A percentile compares a stretch with the other conserved stretches of the same genome.
These are phyloP conservation scores for Theocolax elegans DNA, from an alignment of 1,140 invertebrate genomes.

Conservation along the genomic window DNA sequence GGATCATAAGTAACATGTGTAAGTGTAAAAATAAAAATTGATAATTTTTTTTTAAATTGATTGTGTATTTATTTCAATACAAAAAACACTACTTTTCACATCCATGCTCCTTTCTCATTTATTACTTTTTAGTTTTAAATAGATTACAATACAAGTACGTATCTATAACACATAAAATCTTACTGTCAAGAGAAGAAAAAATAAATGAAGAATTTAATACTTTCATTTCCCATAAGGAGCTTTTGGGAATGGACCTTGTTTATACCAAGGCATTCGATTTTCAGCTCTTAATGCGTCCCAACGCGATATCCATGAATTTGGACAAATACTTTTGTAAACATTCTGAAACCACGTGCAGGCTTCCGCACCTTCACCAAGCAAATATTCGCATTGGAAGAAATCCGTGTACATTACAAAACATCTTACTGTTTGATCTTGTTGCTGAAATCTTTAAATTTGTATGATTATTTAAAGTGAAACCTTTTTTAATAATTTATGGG, in stretches of 20 bases:
- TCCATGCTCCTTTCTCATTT: conserved; percentile 40
- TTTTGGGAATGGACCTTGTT: conserved; percentile 48
- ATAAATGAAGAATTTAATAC: background rate
- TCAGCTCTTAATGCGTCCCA: conserved; percentile 54
- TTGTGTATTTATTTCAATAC: conserved; percentile 23
- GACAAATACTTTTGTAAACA: conserved; percentile 54
- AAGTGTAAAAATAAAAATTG: conserved; percentile 37
- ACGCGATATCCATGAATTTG: conserved; percentile 50
- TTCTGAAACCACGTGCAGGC: conserved; percentile 60
- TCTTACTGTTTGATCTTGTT: conserved; percentile 59
- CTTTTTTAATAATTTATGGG: background rate
- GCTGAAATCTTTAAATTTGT: conserved; percentile 56
- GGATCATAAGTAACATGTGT: conserved; percentile 32
- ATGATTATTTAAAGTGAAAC: background rate
- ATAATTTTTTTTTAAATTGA: conserved; percentile 34
- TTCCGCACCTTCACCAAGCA: conserved; percentile 52
- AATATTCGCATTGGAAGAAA: conserved; percentile 58
- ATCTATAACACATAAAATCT: conserved; percentile 31
- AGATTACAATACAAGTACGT: background rate
- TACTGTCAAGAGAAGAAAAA: too few relatives aligned
- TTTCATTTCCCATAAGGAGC: conserved; percentile 46
- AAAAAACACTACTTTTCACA: conserved; percentile 44
- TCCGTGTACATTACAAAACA: conserved; percentile 62
- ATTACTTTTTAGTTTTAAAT: background rate
- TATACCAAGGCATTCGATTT: conserved; percentile 50